phyloP scores from a whole-genome alignment of 2,888 invertebrate species.

The Noctua pronuba region DNA sequence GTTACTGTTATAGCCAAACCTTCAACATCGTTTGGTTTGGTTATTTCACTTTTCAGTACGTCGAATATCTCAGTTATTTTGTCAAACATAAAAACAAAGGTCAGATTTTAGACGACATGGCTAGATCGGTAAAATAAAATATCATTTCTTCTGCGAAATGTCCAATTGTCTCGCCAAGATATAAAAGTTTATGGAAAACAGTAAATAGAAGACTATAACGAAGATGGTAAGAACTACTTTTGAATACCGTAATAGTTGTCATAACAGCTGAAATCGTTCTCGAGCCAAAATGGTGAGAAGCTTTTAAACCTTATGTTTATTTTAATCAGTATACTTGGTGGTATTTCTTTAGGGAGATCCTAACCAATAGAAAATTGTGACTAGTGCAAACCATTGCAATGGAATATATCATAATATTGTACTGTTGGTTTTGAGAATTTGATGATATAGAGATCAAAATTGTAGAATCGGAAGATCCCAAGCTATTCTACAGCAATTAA shows the following conservation, averaged over 20 bases:
- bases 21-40: constrained; percentile 70
- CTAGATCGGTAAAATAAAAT: constrained; percentile 76
- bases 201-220: constrained; percentile 66
- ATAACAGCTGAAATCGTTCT: constrained; percentile 46
- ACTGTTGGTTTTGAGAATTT: background rate
- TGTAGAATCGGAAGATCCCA: background rate
- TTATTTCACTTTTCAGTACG: constrained; percentile 74
- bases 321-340: constrained; percentile 77
- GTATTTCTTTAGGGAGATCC: constrained; percentile 10
- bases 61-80: constrained; percentile 71
- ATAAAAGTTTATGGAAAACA: constrained; percentile 75
- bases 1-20: constrained; percentile 45
- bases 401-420: background rate
- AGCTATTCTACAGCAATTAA: background rate
- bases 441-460: background rate
- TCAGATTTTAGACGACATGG: constrained; percentile 75
- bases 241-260: constrained; percentile 69
- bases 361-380: background rate
- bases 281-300: constrained; percentile 73
- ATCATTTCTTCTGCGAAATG: constrained; percentile 76
- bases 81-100: constrained; percentile 69
- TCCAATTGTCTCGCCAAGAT: constrained; percentile 75
- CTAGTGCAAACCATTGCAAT: too few species aligned
- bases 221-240: constrained; percentile 66
- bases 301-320: constrained; percentile 74